Percentiles rank a stretch among this genome's conserved stretches.
These are phyloP conservation scores for Syrrhaptes paradoxus DNA, from an alignment of 2,113 vertebrate genomes.

Conservation along the genomic window DNA sequence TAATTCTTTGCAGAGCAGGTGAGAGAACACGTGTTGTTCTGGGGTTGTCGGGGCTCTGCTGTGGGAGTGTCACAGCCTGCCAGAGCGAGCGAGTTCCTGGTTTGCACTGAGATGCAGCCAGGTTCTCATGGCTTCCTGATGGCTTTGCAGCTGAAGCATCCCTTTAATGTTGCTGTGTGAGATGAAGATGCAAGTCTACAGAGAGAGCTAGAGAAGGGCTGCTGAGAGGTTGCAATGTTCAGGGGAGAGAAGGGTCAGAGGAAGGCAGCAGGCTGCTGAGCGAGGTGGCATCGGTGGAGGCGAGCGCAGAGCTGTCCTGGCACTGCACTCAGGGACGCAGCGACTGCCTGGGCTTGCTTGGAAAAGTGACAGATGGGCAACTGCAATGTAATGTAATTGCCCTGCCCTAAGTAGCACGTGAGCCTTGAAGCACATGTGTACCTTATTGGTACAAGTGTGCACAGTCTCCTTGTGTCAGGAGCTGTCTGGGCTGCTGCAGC, in stretches of 20 bases:
- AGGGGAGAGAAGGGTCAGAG: background rate
- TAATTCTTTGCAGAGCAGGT: background rate
- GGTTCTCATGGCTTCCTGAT: background rate
- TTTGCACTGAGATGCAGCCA: background rate
- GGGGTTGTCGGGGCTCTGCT: background rate
- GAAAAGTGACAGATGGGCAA: background rate
- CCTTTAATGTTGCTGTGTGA: background rate
- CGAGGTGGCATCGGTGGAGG: rapidly evolving
- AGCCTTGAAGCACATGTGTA: background rate
- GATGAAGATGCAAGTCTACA: background rate
- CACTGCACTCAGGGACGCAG: background rate
- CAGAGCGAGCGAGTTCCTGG: rapidly evolving
- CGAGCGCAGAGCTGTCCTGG: background rate
- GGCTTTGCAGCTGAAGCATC: background rate
- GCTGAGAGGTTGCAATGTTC: background rate
- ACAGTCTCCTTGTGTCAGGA: rapidly evolving
- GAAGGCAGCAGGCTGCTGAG: background rate
- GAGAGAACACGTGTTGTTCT: rapidly evolving
- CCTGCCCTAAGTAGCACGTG: background rate
- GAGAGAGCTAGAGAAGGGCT: background rate
- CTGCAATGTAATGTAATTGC: background rate
- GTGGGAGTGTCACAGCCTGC: rapidly evolving
- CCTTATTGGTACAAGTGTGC: background rate
- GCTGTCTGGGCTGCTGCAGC: background rate
- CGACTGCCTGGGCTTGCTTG: background rate